Evolutionary conservation across 2,797 vertebrate genomes (phyloP).

Genomic region (Falco novaeseelandiae): DNA sequence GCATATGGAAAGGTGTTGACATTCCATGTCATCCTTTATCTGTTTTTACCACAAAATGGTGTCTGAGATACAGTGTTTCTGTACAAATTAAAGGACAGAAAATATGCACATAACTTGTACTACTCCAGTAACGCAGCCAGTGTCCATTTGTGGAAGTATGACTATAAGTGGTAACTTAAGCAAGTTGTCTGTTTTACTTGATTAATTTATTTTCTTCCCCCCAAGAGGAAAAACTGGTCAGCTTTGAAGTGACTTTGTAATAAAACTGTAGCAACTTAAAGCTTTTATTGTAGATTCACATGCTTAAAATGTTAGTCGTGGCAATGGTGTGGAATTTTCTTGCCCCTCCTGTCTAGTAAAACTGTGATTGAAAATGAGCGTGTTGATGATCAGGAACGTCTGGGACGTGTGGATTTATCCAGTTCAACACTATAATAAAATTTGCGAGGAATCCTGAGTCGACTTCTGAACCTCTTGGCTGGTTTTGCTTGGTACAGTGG

Average conservation of each 20-base stretch:
- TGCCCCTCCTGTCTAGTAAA: neutral
- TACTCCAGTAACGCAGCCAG: neutral
- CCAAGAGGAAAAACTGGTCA: neutral
- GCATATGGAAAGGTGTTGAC: slow-evolving; percentile 21
- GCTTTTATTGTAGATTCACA: neutral
- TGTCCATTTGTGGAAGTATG: neutral
- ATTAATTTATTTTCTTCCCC: neutral
- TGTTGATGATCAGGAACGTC: neutral
- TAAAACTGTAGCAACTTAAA: neutral
- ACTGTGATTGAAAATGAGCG: neutral
- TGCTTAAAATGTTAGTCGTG: neutral
- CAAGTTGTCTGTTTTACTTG: neutral
- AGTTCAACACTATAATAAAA: neutral
- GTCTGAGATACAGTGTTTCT: neutral
- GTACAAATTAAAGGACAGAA: neutral
- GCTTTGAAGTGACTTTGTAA: neutral
- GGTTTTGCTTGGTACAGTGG: neutral
- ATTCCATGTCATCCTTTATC: slow-evolving; percentile 18
- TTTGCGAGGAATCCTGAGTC: neutral
- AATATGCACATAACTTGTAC: neutral
- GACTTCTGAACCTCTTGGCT: neutral
- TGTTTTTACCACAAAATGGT: slow-evolving; percentile 4
- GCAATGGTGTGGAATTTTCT: neutral
- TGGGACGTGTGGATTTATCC: neutral
- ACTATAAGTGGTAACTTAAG: neutral